Percentiles rank a stretch among this genome's conserved stretches.
Conservation (phyloP, 2,113 vertebrate species). For the Varanus komodoensis region DNA sequence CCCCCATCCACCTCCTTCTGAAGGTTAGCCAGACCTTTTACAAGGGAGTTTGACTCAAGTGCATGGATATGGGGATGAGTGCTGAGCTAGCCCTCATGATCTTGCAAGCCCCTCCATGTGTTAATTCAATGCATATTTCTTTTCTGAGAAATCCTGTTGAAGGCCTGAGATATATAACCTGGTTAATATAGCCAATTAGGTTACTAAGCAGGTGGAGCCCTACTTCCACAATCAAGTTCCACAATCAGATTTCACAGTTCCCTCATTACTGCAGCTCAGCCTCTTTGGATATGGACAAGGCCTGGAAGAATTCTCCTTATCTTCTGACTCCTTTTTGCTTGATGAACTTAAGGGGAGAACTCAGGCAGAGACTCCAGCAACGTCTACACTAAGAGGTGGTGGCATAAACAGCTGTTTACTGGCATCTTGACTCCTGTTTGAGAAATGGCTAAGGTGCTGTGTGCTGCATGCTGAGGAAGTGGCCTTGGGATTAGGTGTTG, state of each 20-base stretch:
- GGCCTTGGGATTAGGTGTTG: background rate
- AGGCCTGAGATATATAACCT: background rate
- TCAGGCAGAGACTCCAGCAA: background rate
- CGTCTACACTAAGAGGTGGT: too few relatives aligned
- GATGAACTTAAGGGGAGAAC: background rate
- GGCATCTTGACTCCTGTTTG: background rate
- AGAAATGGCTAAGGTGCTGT: background rate
- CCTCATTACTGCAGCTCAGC: background rate
- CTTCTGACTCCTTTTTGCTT: background rate
- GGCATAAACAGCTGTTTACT: background rate
- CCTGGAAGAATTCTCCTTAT: background rate
- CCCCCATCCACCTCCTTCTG: too few relatives aligned
- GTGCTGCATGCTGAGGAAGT: background rate
- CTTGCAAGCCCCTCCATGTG: background rate
- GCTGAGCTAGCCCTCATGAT: background rate
- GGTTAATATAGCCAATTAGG: too few relatives aligned
- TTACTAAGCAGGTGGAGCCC: background rate
- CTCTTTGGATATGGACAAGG: background rate
- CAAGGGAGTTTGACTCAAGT: too few relatives aligned
- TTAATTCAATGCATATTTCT: background rate
- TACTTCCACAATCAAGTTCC: background rate
- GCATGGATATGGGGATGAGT: too few relatives aligned
- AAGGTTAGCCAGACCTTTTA: too few relatives aligned
- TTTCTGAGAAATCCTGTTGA: background rate
- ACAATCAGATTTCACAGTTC: background rate